Percentiles rank a stretch among this genome's conserved stretches.
phyloP scores from a whole-genome alignment of 2,888 invertebrate species.

The Drosophila anceps region DNA sequence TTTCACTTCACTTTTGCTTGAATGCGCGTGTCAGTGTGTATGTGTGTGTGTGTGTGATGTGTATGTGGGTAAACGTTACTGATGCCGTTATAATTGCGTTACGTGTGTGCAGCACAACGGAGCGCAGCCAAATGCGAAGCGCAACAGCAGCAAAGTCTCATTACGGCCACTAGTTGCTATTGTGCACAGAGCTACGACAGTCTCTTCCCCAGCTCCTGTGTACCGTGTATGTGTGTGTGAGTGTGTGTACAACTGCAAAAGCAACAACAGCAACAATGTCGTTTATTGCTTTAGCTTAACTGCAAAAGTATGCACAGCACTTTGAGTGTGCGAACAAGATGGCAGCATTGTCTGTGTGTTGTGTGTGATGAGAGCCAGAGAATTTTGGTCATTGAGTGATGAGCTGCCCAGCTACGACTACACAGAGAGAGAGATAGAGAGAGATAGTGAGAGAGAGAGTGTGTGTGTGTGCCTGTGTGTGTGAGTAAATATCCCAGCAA shows the following conservation, averaged over 20 bases:
- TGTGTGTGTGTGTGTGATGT: slow-evolving; percentile 10
- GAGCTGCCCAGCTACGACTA: slow-evolving; percentile 18
- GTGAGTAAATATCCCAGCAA: slow-evolving; percentile 59
- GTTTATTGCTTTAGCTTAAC: slow-evolving; percentile 38
- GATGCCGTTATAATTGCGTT: slow-evolving; percentile 33
- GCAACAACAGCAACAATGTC: slow-evolving; percentile 45
- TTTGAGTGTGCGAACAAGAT: slow-evolving; percentile 50
- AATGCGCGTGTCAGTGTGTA: neutral
- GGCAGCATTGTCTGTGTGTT: slow-evolving; percentile 36
- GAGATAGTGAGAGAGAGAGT: neutral
- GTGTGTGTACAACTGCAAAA: slow-evolving; percentile 55
- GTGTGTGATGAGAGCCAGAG: slow-evolving; percentile 11
- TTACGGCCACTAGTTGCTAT: slow-evolving; percentile 78
- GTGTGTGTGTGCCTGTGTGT: neutral
- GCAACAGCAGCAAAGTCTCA: slow-evolving; percentile 63
- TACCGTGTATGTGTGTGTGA: slow-evolving; percentile 15
- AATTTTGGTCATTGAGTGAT: slow-evolving; percentile 11
- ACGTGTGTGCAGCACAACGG: slow-evolving; percentile 55
- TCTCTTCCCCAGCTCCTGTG: slow-evolving; percentile 26
- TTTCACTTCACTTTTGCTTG: slow-evolving; percentile 18
- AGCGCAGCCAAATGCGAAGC: slow-evolving; percentile 55
- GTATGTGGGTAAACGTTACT: slow-evolving; percentile 5
- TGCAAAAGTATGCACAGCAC: slow-evolving; percentile 51
- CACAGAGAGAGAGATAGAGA: neutral
- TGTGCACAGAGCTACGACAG: slow-evolving; percentile 56